Base-by-base conservation (phyloP, 2,888 invertebrate genomes). In the Melanostoma scalare region DNA sequence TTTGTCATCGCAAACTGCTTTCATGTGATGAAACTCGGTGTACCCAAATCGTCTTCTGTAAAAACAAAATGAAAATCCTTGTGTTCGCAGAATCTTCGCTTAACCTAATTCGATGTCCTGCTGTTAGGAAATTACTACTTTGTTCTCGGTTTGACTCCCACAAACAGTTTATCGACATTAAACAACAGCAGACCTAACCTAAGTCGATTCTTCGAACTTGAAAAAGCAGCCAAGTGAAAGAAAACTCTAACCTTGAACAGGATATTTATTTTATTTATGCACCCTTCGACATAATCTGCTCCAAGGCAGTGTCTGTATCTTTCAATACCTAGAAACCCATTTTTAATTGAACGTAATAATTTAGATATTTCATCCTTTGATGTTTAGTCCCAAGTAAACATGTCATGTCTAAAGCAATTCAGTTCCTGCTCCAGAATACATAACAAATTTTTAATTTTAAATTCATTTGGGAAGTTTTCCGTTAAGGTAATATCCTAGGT, bases 1-100 rank as follows among this genome's bases (percentile, higher is more conserved):
- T 38, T 42, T 60, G 31, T 60, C 58, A 60, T 60, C 44, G 42
- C 6, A 4, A 44, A 38, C 31, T 20, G 9, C 42, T 44, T 31
- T 42, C 33, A 60, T 44, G 42, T 60, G 4, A 44, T 10, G 33
- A 33, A 60, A 60, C 44, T 44, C 44, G 10, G 40, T 58, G 42
- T 58, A 60, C 33, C 42, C 44, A n/a, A 31, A 60, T 44, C 6
- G 42, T 3, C 40, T 44, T 42, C 8, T 31, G 31, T 8, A 5
- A 20, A 33, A 3, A 31, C 31, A 36, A 42, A 10, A 42, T 38
- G 9, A n/a, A 40, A 56, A 42, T 31, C 3, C 1, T 40, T 40
- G 5, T 31, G 40, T 58, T 58, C n/a, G 9, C 40, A 9, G n/a
- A 56, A 40, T 20, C 20, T 20, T 20, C 20, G 20, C 20, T 20